These are phyloP conservation scores for Chrysotoxum bicinctum DNA, from an alignment of 2,888 invertebrate genomes.

Conservation along the genomic window DNA sequence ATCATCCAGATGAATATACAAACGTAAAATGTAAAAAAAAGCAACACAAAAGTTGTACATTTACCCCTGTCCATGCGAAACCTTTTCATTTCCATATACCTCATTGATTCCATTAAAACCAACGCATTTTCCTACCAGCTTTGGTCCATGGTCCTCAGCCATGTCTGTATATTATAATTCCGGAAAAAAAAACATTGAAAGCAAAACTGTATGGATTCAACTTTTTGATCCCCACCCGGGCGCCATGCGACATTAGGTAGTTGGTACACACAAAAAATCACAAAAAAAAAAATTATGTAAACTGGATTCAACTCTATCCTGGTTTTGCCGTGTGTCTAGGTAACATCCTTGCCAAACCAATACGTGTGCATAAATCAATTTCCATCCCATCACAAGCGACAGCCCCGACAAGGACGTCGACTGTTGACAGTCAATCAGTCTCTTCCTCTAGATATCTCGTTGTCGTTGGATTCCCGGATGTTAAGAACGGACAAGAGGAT, in stretches of 20 bases:
- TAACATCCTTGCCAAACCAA: slow-evolving; percentile 53
- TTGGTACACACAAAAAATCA: background rate
- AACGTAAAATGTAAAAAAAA: background rate
- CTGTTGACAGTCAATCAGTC: slow-evolving; percentile 71
- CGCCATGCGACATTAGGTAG: background rate
- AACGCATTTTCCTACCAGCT: slow-evolving; percentile 21
- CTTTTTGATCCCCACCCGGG: slow-evolving; percentile 27
- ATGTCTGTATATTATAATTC: slow-evolving; percentile 9
- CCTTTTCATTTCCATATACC: slow-evolving; percentile 3
- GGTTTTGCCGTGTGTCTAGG: slow-evolving; percentile 1
- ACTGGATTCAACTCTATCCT: slow-evolving; percentile 39
- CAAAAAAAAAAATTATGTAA: slow-evolving; percentile 37
- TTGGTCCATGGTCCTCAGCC: background rate
- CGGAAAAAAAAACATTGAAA: background rate
- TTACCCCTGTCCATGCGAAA: background rate
- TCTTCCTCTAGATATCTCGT: slow-evolving; percentile 24
- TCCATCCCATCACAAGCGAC: slow-evolving; percentile 53
- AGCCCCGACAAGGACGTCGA: slow-evolving; percentile 34
- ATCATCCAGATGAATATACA: slow-evolving; percentile 56
- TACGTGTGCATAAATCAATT: slow-evolving; percentile 71
- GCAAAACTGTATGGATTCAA: background rate
- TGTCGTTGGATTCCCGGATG: slow-evolving; percentile 13
- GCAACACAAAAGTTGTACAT: background rate
- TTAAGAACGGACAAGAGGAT: slow-evolving; percentile 44
- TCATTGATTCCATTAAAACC: slow-evolving; percentile 47